Evolutionary conservation across 2,888 invertebrate genomes (phyloP).

Genomic region (Hypsopygia costalis): DNA sequence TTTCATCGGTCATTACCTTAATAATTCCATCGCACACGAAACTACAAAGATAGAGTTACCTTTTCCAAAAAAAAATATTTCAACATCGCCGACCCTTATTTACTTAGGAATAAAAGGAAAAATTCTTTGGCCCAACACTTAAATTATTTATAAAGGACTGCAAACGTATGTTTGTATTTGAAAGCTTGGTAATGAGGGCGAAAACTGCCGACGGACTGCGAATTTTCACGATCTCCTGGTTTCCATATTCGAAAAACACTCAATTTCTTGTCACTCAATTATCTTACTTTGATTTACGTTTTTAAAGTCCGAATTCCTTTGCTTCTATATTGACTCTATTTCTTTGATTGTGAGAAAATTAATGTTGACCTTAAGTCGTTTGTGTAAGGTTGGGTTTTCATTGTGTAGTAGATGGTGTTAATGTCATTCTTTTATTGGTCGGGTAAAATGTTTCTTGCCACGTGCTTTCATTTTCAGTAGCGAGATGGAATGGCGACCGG

Average conservation of each 20-base stretch:
- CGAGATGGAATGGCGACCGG: constrained; percentile 45
- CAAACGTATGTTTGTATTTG: constrained; percentile 23
- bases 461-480: constrained; percentile 59
- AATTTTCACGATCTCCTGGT: constrained; percentile 35
- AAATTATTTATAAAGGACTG: constrained; percentile 5
- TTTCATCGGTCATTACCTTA: constrained; percentile 42
- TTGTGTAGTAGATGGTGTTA: background rate
- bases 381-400: constrained; percentile 12
- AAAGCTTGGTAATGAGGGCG: constrained; percentile 30
- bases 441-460: constrained; percentile 36
- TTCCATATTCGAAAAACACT: constrained; percentile 36
- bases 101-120: background rate
- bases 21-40: constrained; percentile 26
- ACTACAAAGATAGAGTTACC: background rate
- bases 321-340: constrained; percentile 17
- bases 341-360: constrained; percentile 7
- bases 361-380: constrained; percentile 10
- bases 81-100: background rate
- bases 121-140: constrained; percentile 18
- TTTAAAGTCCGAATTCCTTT: constrained; percentile 25
- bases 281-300: constrained; percentile 13
- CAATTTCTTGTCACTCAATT: constrained; percentile 18
- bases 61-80: background rate
- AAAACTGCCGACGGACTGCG: constrained; percentile 34
- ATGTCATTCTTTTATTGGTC: constrained; percentile 18